These are phyloP conservation scores for Mya arenaria DNA, from an alignment of 1,140 invertebrate genomes.

Conservation along the genomic window DNA sequence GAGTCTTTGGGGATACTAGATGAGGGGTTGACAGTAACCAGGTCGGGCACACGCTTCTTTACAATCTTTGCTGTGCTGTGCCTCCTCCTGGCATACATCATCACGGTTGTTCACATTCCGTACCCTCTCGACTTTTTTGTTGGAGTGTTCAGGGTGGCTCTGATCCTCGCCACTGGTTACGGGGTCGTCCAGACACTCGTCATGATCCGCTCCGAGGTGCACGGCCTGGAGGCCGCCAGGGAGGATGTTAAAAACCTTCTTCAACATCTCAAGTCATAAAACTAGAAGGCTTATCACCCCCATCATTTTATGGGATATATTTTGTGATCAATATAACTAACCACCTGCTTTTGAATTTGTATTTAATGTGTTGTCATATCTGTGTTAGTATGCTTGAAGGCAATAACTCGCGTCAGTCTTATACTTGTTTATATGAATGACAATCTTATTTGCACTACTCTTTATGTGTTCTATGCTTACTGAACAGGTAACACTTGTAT, in stretches of 20 bases:
- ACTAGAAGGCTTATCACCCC: too few relatives aligned
- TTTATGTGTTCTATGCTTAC: too few relatives aligned
- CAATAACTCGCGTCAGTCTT: too few relatives aligned
- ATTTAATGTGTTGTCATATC: too few relatives aligned
- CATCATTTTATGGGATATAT: not conserved
- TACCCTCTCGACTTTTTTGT: constrained; percentile 48
- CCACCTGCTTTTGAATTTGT: too few relatives aligned
- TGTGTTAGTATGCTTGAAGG: too few relatives aligned
- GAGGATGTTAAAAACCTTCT: constrained; percentile 43
- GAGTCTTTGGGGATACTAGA: constrained; percentile 32
- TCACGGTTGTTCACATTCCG: constrained; percentile 46
- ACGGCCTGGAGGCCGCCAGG: constrained; percentile 40
- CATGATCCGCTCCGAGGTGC: constrained; percentile 48
- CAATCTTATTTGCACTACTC: too few relatives aligned
- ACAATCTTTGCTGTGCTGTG: constrained; percentile 24
- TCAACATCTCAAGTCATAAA: constrained; percentile 4
- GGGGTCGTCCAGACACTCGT: constrained; percentile 31
- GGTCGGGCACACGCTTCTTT: constrained; percentile 16
- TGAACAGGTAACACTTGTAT: too few relatives aligned
- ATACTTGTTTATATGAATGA: too few relatives aligned
- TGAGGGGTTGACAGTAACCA: constrained; percentile 13
- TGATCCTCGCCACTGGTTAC: constrained; percentile 27
- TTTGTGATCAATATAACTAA: too few relatives aligned
- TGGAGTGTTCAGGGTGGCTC: constrained; percentile 1
- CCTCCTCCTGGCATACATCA: constrained; percentile 22